Base-by-base conservation (phyloP, 2,888 invertebrate genomes). In the Mythimna loreyi region DNA sequence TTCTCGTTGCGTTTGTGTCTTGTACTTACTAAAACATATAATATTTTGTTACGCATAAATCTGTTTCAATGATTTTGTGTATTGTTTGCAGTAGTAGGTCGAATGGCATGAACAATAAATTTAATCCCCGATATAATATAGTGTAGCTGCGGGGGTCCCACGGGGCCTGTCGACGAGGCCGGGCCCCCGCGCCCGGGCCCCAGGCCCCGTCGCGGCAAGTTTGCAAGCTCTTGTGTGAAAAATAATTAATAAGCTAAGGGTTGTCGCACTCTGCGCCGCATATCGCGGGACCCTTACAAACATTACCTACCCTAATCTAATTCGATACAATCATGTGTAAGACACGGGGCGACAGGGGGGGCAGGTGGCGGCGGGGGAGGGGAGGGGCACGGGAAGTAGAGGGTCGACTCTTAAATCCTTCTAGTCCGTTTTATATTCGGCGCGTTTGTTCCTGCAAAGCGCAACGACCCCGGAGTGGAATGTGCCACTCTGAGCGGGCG, bases 241-340 rank as follows among this genome's bases (percentile, higher is more conserved):
- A 82, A 87, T 83, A 83, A 87, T 87, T 77, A 86, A 84, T 83
- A 85, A 83, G 71, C 71, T 73, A 69, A 78, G 81, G 82, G 80
- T 73, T 53, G 77, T 72, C 70, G 61, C 68, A 80, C 75, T 76
- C 69, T 68, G 58, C 64, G 33, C 7, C 45, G 47, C 68, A 43
- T 67, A 61, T 43, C 53, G 64, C 62, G 63, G 72, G 76, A 68
- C 75, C 78, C 83, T 81, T 82, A 66, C 83, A 81, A 80, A 81
- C 81, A 84, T 82, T 83, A 80, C 83, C 81, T 84, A 80, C 84
- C 81, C 82, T 81, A 78, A 80, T 78, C 81, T 81, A 81, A 83
- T 76, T 82, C 80, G 78, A n/a, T n/a, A n/a, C n/a, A 81, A 75
- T 66, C 69, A 61, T 62, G 53, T 45, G 53, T 63, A 40, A 68